Evolutionary conservation across 2,113 vertebrate genomes (phyloP), one percentile per base, ranked within the genome.

Genomic region (Periophthalmodon schlosseri): DNA sequence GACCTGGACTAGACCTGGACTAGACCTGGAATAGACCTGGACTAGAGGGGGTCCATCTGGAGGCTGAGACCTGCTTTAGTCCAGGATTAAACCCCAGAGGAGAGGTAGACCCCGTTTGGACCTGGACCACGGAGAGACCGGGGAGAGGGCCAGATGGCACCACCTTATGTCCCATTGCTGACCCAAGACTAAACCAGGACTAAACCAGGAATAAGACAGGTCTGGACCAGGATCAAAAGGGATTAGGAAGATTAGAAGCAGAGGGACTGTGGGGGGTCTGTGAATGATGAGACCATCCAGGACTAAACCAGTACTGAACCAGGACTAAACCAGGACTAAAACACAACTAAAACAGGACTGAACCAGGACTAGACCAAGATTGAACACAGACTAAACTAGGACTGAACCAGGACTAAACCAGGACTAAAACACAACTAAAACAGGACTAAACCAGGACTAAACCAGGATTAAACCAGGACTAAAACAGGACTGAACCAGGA

Each of bases 121-220:
- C 56, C 21, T 23, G 44, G 56, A 46, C 72, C 64, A 64, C 63
- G 28, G 50, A 49, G 13, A 49, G 47, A 49, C 47, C 47, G 0
- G 74, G 39, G 70, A 74, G 76, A 69, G 44, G 65, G 66, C 83
- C 90, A 92, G 86, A 92, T 90, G 89, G 89, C 77, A 10, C 23
- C 34, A 75, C 91, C 90, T 88, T 83, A 74, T 91, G 88, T 72
- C 80, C 84, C 88, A 47, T 67, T 57, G 79, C 75, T 21, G 36
- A 80, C 71, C 60, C 84, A 72, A 57, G 80, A 77, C 74, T 28
- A 60, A 14, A 54, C 52, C 52, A 54, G 52, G 20, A 23, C 58
- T 61, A 61, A 24, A 61, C 58, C 24, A 54, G 52, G 20, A 23
- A 23, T 61, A 61, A 24, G 28, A 23, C 24, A 61, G 52, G 18